These are phyloP conservation scores for Cynopterus sphinx DNA, from an alignment of 2,797 vertebrate species.

Conservation along the genomic window DNA sequence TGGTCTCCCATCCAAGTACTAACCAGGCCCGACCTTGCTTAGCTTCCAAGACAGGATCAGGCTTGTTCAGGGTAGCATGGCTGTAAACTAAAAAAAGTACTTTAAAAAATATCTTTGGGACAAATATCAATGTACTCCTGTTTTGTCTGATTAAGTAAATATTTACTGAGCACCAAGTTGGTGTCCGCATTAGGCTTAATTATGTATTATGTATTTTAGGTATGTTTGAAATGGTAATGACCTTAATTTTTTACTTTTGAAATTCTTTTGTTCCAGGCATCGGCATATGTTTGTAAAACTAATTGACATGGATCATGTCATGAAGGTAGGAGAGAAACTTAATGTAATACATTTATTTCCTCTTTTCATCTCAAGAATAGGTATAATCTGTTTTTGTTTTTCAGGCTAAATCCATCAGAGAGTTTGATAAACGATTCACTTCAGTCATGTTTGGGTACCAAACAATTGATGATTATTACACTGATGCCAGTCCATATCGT, in stretches of 20 bases:
- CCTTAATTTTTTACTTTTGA: constrained; percentile 40
- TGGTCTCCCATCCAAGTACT: too few relatives aligned
- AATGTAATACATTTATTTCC: constrained; percentile 61
- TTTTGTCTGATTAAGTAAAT: constrained; percentile 14
- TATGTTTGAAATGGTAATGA: not conserved
- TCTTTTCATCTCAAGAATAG: constrained; percentile 59
- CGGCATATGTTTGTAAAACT: constrained; percentile 94
- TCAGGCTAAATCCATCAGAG: constrained; percentile 96
- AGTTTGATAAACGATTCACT: constrained; percentile 98
- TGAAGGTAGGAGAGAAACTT: constrained; percentile 91
- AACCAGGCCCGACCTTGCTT: too few relatives aligned
- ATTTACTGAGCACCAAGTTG: not conserved
- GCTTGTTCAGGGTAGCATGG: too few relatives aligned
- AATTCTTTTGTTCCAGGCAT: constrained; percentile 88
- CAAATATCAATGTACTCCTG: not conserved
- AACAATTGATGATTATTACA: constrained; percentile 96
- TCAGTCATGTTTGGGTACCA: constrained; percentile 98
- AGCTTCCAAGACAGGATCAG: too few relatives aligned
- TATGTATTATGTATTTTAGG: not conserved
- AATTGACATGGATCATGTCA: constrained; percentile 96
- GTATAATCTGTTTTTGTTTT: constrained; percentile 76
- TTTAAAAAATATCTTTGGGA: not conserved
- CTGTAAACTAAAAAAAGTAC: not conserved
- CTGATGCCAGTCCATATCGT: constrained; percentile 94
- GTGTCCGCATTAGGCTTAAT: not conserved